Evolutionary conservation across 1,140 invertebrate species (phyloP).

Genomic region (Thaumetopoea pityocampa): DNA sequence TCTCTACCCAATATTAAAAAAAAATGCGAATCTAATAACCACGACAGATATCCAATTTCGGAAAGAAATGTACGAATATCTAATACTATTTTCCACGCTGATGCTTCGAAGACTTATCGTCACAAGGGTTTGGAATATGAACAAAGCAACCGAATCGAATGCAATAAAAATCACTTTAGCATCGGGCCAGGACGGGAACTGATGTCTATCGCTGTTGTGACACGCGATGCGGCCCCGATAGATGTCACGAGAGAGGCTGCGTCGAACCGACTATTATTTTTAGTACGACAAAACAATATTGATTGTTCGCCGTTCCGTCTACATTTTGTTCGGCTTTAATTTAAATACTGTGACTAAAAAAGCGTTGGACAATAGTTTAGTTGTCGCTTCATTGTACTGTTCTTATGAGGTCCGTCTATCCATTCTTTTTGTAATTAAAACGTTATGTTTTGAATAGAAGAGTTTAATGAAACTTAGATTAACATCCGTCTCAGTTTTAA

Average conservation of each 20-base stretch:
- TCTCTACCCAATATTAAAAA: constrained; percentile 5
- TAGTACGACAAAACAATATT: constrained; percentile 62
- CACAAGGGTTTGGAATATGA: constrained; percentile 46
- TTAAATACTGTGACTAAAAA: constrained; percentile 28
- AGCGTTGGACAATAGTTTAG: background rate
- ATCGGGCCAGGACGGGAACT: constrained; percentile 59
- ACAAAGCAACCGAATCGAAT: constrained; percentile 69
- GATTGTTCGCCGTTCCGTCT: constrained; percentile 41
- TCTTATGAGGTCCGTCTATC: too few relatives aligned
- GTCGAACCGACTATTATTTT: constrained; percentile 64
- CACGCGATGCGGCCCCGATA: constrained; percentile 60
- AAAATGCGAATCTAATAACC: constrained; percentile 16
- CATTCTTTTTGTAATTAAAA: too few relatives aligned
- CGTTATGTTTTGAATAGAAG: too few relatives aligned
- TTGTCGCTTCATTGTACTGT: too few relatives aligned
- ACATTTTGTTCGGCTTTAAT: constrained; percentile 42
- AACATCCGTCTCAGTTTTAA: too few relatives aligned
- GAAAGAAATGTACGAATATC: constrained; percentile 18
- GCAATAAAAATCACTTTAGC: constrained; percentile 72
- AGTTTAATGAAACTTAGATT: too few relatives aligned
- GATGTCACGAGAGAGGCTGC: constrained; percentile 57
- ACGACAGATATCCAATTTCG: constrained; percentile 15
- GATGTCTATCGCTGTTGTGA: constrained; percentile 67
- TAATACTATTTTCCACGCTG: constrained; percentile 32
- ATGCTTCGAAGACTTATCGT: constrained; percentile 33